Evolutionary conservation across 2,797 vertebrate genomes (phyloP), one percentile per base, ranked within the genome.

Genomic region (Eulemur mongoz): DNA sequence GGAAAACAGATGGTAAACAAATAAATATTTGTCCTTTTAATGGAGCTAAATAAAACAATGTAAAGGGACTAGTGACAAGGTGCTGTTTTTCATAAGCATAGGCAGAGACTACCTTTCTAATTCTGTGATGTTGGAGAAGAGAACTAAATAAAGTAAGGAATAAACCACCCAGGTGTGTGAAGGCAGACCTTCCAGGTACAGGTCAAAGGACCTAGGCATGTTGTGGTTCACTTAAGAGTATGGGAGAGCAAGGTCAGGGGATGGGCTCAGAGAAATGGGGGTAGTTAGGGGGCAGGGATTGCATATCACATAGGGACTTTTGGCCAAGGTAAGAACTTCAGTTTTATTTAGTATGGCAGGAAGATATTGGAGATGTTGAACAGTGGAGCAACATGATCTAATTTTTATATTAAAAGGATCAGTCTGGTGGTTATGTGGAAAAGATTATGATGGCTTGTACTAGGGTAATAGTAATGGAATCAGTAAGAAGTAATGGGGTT

Each of bases 1-100:
- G 61, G 52, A 85, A 82, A 52, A 82, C 45, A 86, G 59, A 63
- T 86, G n/a, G 23, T 70, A 54, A 94, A 94, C 7, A 79, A 93
- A 65, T 43, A 59, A 43, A 83, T 89, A 45, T 73, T 70, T 93
- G 65, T 48, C 32, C 40, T 30, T 89, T 89, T 59, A 52, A 59
- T 59, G 22, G 67, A 88, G 35, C 85, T 81, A 30, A 82, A 59
- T 78, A 67, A 84, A 79, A 61, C 57, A 57, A 14, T 30, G 4
- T 57, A 89, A 76, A 8, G 12, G 18, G 38, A 80, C 12, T n/a
- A 79, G 25, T 95, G 52, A 61, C 5, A 79, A 11, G 15, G 7
- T 72, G 38, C 45, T 85, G 0, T 82, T 76, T 70, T 83, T 82
- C 40, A 2, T 65, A 61, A 65, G 27, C 22, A 12, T 75, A 67